A percentile compares a stretch with the other conserved stretches of the same genome.
phyloP scores from a whole-genome alignment of 2,888 invertebrate species.

The Mimumesa dahlbomi region DNA sequence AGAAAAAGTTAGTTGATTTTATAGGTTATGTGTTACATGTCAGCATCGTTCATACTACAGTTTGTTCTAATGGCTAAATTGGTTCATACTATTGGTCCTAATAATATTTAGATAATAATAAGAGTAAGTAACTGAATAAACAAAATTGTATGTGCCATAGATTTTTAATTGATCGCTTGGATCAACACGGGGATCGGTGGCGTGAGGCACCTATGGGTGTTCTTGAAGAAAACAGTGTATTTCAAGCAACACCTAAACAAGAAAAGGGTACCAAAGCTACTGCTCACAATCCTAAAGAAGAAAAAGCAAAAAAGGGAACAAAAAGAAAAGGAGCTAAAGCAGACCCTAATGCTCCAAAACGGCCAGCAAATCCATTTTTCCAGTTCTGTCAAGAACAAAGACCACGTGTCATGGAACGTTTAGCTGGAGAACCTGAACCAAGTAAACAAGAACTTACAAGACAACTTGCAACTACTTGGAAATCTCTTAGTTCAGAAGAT shows the following conservation, averaged over 20 bases:
- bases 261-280: constrained; percentile 73
- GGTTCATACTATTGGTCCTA: neutral
- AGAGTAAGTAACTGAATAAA: neutral
- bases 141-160: constrained; percentile 69
- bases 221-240: constrained; percentile 77
- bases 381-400: constrained; percentile 91
- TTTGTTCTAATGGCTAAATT: too few relatives aligned
- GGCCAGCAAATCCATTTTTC: constrained; percentile 90
- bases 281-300: constrained; percentile 70
- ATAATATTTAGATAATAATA: neutral
- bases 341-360: constrained; percentile 89
- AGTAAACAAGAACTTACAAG: constrained; percentile 89
- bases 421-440: constrained; percentile 86
- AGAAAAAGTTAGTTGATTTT: constrained; percentile 81
- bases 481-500: constrained; percentile 85
- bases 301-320: constrained; percentile 81
- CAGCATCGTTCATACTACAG: too few relatives aligned
- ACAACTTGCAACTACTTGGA: constrained; percentile 88
- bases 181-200: constrained; percentile 87
- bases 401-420: constrained; percentile 86
- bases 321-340: constrained; percentile 84
- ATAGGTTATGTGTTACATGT: constrained; percentile 63
- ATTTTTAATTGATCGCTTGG: constrained; percentile 85
- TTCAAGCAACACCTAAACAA: constrained; percentile 72
- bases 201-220: constrained; percentile 84